Conservation (phyloP, 2,888 invertebrate genomes). For the Leucophenga maculata region DNA sequence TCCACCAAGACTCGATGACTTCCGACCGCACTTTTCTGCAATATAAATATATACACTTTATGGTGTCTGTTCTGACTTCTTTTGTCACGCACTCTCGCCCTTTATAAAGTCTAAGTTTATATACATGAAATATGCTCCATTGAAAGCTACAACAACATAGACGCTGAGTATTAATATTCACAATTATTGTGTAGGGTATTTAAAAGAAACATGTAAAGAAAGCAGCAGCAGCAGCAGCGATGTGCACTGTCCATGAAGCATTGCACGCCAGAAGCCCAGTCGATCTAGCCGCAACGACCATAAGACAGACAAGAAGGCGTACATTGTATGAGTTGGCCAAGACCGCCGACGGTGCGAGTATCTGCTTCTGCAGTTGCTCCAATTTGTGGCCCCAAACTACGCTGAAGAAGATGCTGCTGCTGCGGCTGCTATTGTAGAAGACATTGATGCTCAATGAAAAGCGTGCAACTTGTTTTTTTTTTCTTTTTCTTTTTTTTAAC, state of each 20-base stretch:
- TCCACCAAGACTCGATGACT: too few species aligned
- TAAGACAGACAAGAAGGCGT: too few species aligned
- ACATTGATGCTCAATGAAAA: not conserved
- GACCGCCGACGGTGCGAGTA: slow-evolving; percentile 19
- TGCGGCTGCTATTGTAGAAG: too few species aligned
- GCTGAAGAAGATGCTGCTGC: not conserved
- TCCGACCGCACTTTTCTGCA: too few species aligned
- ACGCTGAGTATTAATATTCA: not conserved
- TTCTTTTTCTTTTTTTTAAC: not conserved
- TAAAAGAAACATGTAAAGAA: not conserved
- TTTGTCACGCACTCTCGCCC: too few species aligned
- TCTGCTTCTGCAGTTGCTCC: slow-evolving; percentile 26
- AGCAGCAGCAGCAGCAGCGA: not conserved
- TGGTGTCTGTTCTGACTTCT: too few species aligned
- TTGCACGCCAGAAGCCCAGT: slow-evolving; percentile 9
- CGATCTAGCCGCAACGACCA: not conserved
- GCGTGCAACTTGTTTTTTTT: slow-evolving; percentile 9
- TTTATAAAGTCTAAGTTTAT: too few species aligned
- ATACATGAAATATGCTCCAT: too few species aligned
- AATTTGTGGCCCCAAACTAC: slow-evolving; percentile 31
- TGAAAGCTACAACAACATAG: too few species aligned
- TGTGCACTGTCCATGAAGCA: slow-evolving; percentile 63
- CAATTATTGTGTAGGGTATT: not conserved
- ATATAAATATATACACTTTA: too few species aligned
- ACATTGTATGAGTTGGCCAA: slow-evolving; percentile 28